These are phyloP conservation scores for Cygnus buccinator DNA, from an alignment of 2,113 vertebrate species.

Conservation along the genomic window DNA sequence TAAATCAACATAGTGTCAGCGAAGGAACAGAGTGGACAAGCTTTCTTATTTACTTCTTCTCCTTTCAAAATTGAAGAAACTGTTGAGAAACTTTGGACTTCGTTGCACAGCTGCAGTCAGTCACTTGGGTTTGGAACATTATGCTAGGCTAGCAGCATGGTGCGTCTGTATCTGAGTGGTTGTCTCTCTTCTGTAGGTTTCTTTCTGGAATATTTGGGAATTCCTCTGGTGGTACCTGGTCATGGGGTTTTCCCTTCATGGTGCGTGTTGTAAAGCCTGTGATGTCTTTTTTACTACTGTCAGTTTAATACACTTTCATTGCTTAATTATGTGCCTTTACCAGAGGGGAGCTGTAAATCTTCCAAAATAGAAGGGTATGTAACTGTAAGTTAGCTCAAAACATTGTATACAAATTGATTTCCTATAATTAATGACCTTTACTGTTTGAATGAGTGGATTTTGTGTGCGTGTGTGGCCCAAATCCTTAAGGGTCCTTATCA, in stretches of 20 bases:
- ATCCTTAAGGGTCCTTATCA: neutral
- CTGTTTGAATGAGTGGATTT: neutral
- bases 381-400: neutral
- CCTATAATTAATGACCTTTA: too few species aligned
- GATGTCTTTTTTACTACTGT: neutral
- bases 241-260: neutral
- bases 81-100: neutral
- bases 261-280: too few species aligned
- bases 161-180: neutral
- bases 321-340: too few species aligned
- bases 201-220: neutral
- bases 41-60: neutral
- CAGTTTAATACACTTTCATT: neutral
- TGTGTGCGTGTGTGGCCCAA: neutral
- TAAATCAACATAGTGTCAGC: neutral
- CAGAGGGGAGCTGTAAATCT: neutral
- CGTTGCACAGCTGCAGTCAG: neutral
- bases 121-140: neutral
- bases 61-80: neutral
- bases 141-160: neutral
- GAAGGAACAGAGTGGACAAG: neutral
- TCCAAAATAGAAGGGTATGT: neutral
- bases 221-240: neutral
- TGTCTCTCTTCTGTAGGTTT: neutral
- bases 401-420: too few species aligned